phyloP scores from a whole-genome alignment of 2,113 vertebrate species.

The Cromileptes altivelis region DNA sequence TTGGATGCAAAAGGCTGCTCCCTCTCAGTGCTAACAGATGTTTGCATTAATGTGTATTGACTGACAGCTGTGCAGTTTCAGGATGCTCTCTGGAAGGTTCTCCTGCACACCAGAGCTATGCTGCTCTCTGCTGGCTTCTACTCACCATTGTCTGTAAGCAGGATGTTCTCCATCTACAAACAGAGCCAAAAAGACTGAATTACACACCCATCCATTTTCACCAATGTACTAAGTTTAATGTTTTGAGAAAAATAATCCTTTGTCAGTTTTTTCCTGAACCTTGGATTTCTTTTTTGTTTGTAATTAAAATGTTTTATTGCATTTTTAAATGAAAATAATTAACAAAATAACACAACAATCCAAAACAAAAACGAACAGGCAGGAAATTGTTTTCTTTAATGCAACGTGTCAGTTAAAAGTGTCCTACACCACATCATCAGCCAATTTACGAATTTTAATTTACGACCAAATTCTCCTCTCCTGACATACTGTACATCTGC shows the following conservation, averaged over 20 bases:
- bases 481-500: too few species aligned
- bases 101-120: constrained; percentile 31
- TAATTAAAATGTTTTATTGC: neutral
- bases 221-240: neutral
- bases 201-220: neutral
- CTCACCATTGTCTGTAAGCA: constrained; percentile 93
- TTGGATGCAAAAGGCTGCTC: constrained; percentile 5
- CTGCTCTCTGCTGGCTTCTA: constrained; percentile 70
- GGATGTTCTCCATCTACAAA: constrained; percentile 96
- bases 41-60: constrained; percentile 17
- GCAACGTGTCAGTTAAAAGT: too few species aligned
- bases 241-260: neutral
- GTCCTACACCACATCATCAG: too few species aligned
- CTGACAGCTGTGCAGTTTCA: constrained; percentile 10
- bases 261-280: neutral
- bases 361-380: too few species aligned
- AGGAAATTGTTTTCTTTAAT: too few species aligned
- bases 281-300: too few species aligned
- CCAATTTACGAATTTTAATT: rapidly evolving
- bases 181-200: constrained; percentile 4
- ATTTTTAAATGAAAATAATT: too few species aligned
- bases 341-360: too few species aligned
- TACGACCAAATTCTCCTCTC: too few species aligned
- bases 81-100: constrained; percentile 43
- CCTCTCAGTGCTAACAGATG: constrained; percentile 3